Evolutionary conservation across 2,113 vertebrate genomes (phyloP).

Genomic region (Nannospalax galili): DNA sequence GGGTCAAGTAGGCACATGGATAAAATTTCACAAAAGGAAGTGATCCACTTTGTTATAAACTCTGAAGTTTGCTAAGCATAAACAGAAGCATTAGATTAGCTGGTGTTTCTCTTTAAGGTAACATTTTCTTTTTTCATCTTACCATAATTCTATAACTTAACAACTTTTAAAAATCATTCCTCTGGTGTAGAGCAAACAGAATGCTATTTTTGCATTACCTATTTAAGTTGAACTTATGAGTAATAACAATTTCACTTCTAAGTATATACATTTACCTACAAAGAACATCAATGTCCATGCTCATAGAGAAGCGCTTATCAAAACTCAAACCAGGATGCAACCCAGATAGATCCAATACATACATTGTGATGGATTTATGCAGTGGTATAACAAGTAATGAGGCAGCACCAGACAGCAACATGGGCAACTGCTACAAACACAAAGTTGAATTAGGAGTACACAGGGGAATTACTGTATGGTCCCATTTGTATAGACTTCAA

Average conservation of each 20-base stretch:
- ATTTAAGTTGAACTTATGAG: not conserved
- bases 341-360: not conserved
- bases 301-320: not conserved
- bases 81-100: constrained; percentile 41
- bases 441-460: not conserved
- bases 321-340: not conserved
- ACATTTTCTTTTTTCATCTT: not conserved
- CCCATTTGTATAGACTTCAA: not conserved
- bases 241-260: constrained; percentile 11
- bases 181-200: not conserved
- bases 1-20: constrained; percentile 64
- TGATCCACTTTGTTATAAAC: constrained; percentile 58
- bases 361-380: not conserved
- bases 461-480: accelerated
- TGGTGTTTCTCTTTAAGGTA: constrained; percentile 26
- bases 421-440: not conserved
- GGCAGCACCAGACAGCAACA: not conserved
- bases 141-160: not conserved
- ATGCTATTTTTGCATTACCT: not conserved
- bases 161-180: constrained; percentile 15
- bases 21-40: constrained; percentile 68
- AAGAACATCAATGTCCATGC: not conserved
- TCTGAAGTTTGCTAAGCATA: constrained; percentile 21
- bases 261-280: not conserved
- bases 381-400: not conserved